Evolutionary conservation across 2,797 vertebrate species (phyloP), one percentile per base, ranked within the genome.

Genomic region (Danio kyathit): DNA sequence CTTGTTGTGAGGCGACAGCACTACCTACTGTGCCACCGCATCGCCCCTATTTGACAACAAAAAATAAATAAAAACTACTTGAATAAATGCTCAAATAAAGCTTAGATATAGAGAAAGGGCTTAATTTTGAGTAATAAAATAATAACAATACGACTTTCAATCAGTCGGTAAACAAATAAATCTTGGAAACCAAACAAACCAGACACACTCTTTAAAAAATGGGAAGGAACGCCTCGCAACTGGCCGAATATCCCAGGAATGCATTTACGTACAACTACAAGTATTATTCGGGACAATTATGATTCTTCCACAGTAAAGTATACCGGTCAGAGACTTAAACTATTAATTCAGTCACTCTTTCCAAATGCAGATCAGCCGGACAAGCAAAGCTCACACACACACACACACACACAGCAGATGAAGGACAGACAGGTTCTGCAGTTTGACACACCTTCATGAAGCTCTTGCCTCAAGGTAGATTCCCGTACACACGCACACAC

Each of bases 171-270:
- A n/a, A n/a, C n/a, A n/a, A n/a, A n/a, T n/a, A n/a, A n/a, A n/a
- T n/a, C n/a, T n/a, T n/a, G n/a, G n/a, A n/a, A n/a, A n/a, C n/a
- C n/a, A n/a, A n/a, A n/a, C n/a, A n/a, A n/a, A n/a, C n/a, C n/a
- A n/a, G n/a, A n/a, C n/a, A n/a, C n/a, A n/a, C n/a, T n/a, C n/a
- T n/a, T n/a, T n/a, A n/a, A 90, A 87, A 89, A 86, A 85, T 86
- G 38, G 66, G 21, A 17, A 72, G 21, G 14, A 43, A 72, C 16
- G 9, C 51, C 51, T 64, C 44, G n/a, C 38, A 48, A 64, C 44
- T 21, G 43, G 43, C 60, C 57, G 17, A 65, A 79, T 51, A 88
- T 90, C 88, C 88, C 88, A 92, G 46, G 90, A 86, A 89, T 86
- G 87, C 82, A 52, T 86, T 84, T 82, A 74, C 10, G 80, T 82